These are phyloP conservation scores for Leptura quadrifasciata DNA, from an alignment of 2,888 invertebrate genomes.

Conservation along the genomic window DNA sequence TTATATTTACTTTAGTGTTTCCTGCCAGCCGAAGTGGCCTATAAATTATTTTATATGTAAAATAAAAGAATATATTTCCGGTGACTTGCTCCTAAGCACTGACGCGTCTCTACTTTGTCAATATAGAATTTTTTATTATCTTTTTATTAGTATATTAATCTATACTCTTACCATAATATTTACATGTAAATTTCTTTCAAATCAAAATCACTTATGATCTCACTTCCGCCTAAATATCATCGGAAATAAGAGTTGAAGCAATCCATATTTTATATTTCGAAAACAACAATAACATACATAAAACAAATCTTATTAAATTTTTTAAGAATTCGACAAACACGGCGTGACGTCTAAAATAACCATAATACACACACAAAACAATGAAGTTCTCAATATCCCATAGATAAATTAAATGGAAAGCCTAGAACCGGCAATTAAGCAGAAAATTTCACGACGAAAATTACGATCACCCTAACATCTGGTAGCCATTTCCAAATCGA, in stretches of 20 bases:
- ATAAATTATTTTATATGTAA: constrained; percentile 5
- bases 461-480: too few relatives aligned
- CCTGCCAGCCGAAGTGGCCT: not conserved
- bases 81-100: not conserved
- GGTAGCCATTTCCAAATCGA: too few relatives aligned
- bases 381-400: too few relatives aligned
- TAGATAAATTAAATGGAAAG: too few relatives aligned
- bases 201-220: not conserved
- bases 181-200: not conserved
- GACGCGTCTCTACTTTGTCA: not conserved
- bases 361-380: too few relatives aligned
- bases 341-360: too few relatives aligned
- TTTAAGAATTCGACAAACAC: too few relatives aligned
- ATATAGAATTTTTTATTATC: constrained; percentile 9
- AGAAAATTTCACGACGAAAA: too few relatives aligned
- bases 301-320: too few relatives aligned
- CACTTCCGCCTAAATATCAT: not conserved
- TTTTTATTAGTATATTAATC: constrained; percentile 14
- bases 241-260: not conserved
- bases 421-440: too few relatives aligned
- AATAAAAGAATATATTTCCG: constrained; percentile 14
- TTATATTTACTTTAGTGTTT: not conserved
- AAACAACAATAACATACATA: too few relatives aligned
- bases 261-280: not conserved
- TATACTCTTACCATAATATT: not conserved